Evolutionary conservation across 1,140 invertebrate species (phyloP), one percentile per base, ranked within the genome.

Genomic region (Eufriesea mexicana): DNA sequence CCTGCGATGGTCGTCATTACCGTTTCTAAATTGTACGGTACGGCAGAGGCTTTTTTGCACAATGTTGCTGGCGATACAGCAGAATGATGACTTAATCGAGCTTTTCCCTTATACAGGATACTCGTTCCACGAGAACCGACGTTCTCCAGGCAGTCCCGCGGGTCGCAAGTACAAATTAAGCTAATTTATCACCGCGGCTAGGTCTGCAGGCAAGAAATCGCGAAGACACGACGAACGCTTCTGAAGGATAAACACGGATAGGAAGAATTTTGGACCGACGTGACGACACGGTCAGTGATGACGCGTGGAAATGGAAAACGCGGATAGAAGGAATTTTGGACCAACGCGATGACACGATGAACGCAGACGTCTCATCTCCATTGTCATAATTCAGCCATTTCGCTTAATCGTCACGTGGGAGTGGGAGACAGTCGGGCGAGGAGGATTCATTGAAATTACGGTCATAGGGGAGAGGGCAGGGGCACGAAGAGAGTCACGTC

Each of bases 371-470:
- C 14, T 28, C 14, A 20, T 7, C 35, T 59, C 16, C 49, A 54
- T 75, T 55, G 80, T 68, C 54, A 51, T 61, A 77, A 77, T 83
- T 70, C 55, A 68, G 45, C 18, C n/a, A 9, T 83, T 71, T 20
- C 23, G n/a, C 23, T 57, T 84, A 79, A 84, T 84, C 59, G 76
- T 49, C 67, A 66, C 68, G 76, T 84, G 76, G 76, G 75, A 28
- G 82, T 62, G 28, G 59, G 51, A 42, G 62, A 18, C 55, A 45
- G 35, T 23, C 20, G n/a, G 16, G 66, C 20, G 66, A 57, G 49
- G 55, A 20, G 49, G 42, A 47, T 59, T 75, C 66, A 71, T 73
- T 71, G 70, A 81, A 84, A 75, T 80, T 80, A 67, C 68, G 54
- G 42, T 20, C 61, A 23, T 12, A 42, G 28, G 54, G 35, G 35